Evolutionary conservation across 2,888 invertebrate species (phyloP), one percentile per base, ranked within the genome.

Genomic region (Andricus curvator): DNA sequence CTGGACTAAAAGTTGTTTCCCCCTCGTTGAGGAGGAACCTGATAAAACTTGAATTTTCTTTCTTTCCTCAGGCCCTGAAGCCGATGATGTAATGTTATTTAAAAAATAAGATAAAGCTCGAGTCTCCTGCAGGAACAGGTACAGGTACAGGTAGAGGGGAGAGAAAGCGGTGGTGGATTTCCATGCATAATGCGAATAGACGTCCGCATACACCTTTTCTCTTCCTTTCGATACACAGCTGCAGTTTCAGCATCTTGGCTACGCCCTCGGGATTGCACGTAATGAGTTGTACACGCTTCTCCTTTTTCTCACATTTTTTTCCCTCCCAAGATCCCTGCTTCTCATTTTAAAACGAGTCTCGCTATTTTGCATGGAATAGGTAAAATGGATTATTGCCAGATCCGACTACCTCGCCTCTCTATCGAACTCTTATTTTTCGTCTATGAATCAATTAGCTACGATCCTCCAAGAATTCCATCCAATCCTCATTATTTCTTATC

Each of bases 281-380:
- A 90, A 90, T 88, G 89, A 90, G 89, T 89, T 89, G 87, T 88
- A 88, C 88, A 88, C 87, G 89, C 86, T 88, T 84, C 85, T 85
- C 84, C 85, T 66, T 67, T 85, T 85, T 84, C 86, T 82, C 66
- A 41, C 51, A 25, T 80, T 83, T 84, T 82, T 83, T 82, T 83
- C 77, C 65, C 22, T 74, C 81, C 78, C 56, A 29, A 67, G 74
- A 68, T 76, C 48, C 81, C 70, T 81, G 76, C 77, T 74, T 68
- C 78, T 74, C 78, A 41, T 78, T 74, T 74, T 41, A 48, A 70
- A 70, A 76, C 44, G 33, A 78, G 81, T 81, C 78, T 81, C 83
- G 79, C 78, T 76, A 77, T 77, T 87, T 87, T 83, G 84, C 85
- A 86, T 86, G 84, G 81, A 84, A 87, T 86, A 82, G 81, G 81